phyloP scores from a whole-genome alignment of 2,113 vertebrate species.

The Mustela lutreola region DNA sequence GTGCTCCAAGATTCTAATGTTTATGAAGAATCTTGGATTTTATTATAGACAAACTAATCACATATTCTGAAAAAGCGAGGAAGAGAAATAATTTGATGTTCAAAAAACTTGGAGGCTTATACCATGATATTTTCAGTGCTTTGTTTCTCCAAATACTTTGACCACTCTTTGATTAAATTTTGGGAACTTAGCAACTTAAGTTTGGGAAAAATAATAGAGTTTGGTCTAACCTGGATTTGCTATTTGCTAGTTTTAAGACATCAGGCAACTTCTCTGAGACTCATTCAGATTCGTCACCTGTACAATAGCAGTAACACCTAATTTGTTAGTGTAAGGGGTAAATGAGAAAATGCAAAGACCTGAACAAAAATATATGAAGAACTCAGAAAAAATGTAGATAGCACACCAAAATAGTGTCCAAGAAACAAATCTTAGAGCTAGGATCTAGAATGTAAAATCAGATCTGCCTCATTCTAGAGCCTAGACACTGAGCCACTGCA shows the following conservation, averaged over 20 bases:
- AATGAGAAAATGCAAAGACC: not conserved
- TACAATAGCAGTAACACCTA: not conserved
- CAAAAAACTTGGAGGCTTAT: not conserved
- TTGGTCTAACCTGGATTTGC: not conserved
- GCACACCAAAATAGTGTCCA: too few relatives aligned
- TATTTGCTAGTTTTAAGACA: not conserved
- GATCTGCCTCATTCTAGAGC: not conserved
- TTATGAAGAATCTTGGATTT: not conserved
- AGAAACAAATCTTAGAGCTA: not conserved
- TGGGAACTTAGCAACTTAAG: not conserved
- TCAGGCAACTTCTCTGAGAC: not conserved
- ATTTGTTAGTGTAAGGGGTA: not conserved
- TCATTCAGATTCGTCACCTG: not conserved
- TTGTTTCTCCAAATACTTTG: not conserved
- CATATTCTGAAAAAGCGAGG: not conserved
- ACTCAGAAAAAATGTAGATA: not conserved
- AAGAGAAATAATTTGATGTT: not conserved
- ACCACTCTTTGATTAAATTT: not conserved
- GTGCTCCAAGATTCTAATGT: not conserved
- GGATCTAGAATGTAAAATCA: slow-evolving; percentile 23
- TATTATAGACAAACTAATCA: not conserved
- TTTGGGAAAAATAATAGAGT: not conserved
- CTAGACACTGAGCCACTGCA: not conserved
- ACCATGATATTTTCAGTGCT: not conserved
- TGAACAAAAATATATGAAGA: not conserved